Evolutionary conservation across 2,113 vertebrate species (phyloP).

Genomic region (Corydoras maculifer): DNA sequence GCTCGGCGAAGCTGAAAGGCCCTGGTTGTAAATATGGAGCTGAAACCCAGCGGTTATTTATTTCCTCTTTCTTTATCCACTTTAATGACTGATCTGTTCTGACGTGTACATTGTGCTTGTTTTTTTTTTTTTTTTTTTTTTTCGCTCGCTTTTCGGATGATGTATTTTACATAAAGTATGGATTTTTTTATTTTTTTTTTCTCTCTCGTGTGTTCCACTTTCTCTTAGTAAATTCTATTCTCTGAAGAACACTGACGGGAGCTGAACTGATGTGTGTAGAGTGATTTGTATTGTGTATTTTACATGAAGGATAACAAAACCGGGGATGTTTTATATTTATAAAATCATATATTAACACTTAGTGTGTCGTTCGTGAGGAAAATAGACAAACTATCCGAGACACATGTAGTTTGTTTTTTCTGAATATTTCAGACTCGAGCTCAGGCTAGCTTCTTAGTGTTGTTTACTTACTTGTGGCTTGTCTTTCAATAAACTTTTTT

Average conservation of each 20-base stretch:
- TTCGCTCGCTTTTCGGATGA: constrained; percentile 48
- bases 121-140: constrained; percentile 53
- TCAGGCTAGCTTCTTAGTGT: constrained; percentile 81
- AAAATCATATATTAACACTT: constrained; percentile 69
- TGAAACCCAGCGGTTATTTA: constrained; percentile 65
- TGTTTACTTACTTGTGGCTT: constrained; percentile 76
- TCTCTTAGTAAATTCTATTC: constrained; percentile 63
- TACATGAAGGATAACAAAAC: constrained; percentile 65
- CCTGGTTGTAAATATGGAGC: constrained; percentile 64
- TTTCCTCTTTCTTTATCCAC: constrained; percentile 61
- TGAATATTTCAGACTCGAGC: constrained; percentile 81
- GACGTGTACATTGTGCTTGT: constrained; percentile 62
- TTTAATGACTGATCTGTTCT: constrained; percentile 59
- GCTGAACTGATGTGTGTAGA: constrained; percentile 64
- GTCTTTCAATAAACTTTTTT: constrained; percentile 72
- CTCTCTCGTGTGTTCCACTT: constrained; percentile 49
- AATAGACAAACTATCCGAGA: constrained; percentile 71
- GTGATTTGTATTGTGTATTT: constrained; percentile 78
- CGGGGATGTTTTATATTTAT: constrained; percentile 76
- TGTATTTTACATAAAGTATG: constrained; percentile 65
- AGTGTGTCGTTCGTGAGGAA: constrained; percentile 71
- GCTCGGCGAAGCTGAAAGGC: constrained; percentile 49
- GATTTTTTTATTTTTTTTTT: constrained; percentile 58
- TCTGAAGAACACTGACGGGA: constrained; percentile 61
- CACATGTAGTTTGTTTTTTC: constrained; percentile 78